phyloP scores from a whole-genome alignment of 2,888 invertebrate species.

The Lucinisca nassula region DNA sequence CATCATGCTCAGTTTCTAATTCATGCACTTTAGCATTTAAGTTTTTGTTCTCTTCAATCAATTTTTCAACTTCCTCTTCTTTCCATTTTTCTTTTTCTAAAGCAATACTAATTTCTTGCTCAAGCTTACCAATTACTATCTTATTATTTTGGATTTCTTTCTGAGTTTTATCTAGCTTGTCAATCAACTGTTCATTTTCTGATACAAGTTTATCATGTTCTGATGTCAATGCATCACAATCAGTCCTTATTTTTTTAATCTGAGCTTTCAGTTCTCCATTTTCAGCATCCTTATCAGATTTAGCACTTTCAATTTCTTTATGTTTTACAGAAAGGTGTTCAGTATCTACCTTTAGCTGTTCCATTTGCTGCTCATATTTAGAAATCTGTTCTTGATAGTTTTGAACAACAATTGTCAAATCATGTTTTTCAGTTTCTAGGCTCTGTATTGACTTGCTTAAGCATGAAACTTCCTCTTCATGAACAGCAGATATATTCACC shows the following conservation, averaged over 20 bases:
- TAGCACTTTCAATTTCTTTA: conserved; percentile 12
- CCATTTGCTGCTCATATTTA: conserved; percentile 50
- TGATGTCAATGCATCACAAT: neutral
- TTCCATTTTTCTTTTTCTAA: conserved; percentile 42
- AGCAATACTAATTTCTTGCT: neutral
- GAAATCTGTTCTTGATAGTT: conserved; percentile 41
- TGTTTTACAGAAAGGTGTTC: neutral
- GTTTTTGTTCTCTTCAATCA: conserved; percentile 35
- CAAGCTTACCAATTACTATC: conserved; percentile 10
- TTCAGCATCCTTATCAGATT: conserved; percentile 22
- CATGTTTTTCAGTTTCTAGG: conserved; percentile 49
- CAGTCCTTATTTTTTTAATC: neutral
- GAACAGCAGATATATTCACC: conserved; percentile 55
- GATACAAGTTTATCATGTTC: conserved; percentile 32
- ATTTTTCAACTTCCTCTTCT: conserved; percentile 55
- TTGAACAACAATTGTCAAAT: conserved; percentile 33
- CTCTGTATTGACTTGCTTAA: conserved; percentile 39
- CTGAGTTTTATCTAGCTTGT: conserved; percentile 21
- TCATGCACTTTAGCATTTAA: neutral
- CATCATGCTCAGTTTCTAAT: conserved; percentile 27
- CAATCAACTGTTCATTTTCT: conserved; percentile 57
- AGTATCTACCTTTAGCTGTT: conserved; percentile 34
- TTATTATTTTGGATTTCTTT: neutral
- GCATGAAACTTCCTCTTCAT: conserved; percentile 56
- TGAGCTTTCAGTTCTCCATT: neutral